A percentile compares a stretch with the other conserved stretches of the same genome.
These are phyloP conservation scores for Dendrocopos noguchii DNA, from an alignment of 2,113 vertebrate species.

Conservation along the genomic window DNA sequence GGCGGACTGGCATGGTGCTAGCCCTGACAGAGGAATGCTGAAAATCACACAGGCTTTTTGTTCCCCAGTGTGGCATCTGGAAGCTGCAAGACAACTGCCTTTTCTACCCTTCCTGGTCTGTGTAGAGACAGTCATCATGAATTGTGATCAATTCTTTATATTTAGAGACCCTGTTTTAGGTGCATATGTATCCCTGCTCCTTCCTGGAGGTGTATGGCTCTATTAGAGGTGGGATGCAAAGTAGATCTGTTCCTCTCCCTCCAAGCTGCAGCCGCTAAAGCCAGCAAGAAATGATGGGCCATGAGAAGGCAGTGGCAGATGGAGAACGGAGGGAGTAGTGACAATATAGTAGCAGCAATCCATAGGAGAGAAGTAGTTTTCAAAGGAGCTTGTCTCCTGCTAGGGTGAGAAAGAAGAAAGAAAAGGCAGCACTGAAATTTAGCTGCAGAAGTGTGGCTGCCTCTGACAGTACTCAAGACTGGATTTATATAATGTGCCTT, in stretches of 20 bases:
- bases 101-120: neutral
- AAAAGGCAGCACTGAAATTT: neutral
- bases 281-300: neutral
- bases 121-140: neutral
- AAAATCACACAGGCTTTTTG: neutral
- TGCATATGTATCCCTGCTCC: rapidly evolving
- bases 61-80: neutral
- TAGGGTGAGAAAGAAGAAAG: neutral
- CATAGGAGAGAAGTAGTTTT: neutral
- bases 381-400: neutral
- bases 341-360: neutral
- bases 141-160: rapidly evolving
- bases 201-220: neutral
- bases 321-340: neutral
- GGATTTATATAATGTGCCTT: neutral
- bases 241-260: neutral
- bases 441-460: neutral
- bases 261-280: neutral
- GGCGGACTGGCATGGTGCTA: neutral
- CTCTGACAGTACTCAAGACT: neutral
- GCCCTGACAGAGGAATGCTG: neutral
- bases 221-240: neutral
- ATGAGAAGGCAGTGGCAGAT: neutral
- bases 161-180: neutral
- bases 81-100: neutral